Evolutionary conservation across 2,888 invertebrate species (phyloP).

Genomic region (Nomada ruficornis): DNA sequence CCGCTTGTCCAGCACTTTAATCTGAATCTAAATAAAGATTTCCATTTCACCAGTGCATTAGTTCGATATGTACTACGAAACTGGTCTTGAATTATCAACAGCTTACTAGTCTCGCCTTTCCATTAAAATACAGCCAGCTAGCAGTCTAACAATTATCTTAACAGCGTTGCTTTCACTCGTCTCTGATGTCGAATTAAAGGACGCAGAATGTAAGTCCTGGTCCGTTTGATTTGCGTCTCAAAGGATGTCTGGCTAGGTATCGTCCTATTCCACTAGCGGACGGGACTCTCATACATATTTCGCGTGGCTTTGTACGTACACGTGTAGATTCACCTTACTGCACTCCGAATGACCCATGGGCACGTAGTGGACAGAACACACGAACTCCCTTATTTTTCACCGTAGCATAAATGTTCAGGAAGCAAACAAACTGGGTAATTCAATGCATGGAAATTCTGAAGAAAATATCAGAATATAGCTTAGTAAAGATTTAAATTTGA

Average conservation of each 20-base stretch:
- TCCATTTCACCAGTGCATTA: background rate
- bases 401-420: too few relatives aligned
- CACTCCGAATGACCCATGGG: background rate
- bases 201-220: constrained; percentile 17
- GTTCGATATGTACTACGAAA: background rate
- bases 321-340: background rate
- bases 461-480: too few relatives aligned
- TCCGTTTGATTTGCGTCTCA: constrained; percentile 45
- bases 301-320: background rate
- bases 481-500: too few relatives aligned
- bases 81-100: background rate
- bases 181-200: constrained; percentile 9
- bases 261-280: constrained; percentile 29
- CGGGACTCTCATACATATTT: background rate
- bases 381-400: too few relatives aligned
- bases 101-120: background rate
- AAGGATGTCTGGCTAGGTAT: constrained; percentile 34
- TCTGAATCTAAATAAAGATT: background rate
- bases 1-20: too few relatives aligned
- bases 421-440: too few relatives aligned
- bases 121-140: background rate
- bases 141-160: constrained; percentile 39
- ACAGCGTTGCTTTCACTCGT: background rate
- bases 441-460: too few relatives aligned
- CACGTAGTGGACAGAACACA: background rate